These are phyloP conservation scores for Cistogaster globosa DNA, from an alignment of 2,888 invertebrate species.

Conservation along the genomic window DNA sequence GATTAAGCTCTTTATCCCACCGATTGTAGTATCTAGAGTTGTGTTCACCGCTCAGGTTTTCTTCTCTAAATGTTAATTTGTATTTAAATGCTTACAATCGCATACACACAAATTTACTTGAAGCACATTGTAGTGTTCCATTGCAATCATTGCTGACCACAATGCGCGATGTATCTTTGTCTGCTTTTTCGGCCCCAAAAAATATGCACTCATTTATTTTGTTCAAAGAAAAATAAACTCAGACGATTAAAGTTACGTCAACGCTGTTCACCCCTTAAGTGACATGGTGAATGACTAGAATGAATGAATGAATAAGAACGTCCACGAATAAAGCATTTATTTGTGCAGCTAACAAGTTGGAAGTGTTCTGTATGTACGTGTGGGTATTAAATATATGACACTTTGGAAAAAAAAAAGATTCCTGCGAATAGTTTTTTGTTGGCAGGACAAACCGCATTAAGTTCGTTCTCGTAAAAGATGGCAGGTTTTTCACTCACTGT, in stretches of 20 bases:
- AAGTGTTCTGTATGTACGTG: constrained; percentile 6
- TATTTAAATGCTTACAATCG: too few relatives aligned
- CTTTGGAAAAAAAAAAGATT: too few relatives aligned
- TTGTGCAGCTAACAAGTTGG: constrained; percentile 15
- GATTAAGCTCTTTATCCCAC: too few relatives aligned
- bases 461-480: not conserved
- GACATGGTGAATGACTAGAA: constrained; percentile 65
- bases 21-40: too few relatives aligned
- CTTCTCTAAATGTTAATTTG: too few relatives aligned
- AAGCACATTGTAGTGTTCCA: not conserved
- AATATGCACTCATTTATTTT: constrained; percentile 54
- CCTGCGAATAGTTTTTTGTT: not conserved
- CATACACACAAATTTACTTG: too few relatives aligned
- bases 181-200: constrained; percentile 23
- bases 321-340: constrained; percentile 31
- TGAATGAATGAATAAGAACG: constrained; percentile 38
- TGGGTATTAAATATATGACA: not conserved
- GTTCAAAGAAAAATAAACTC: constrained; percentile 60
- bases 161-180: not conserved
- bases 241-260: constrained; percentile 70
- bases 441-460: not conserved
- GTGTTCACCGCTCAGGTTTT: too few relatives aligned
- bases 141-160: not conserved
- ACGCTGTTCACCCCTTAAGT: constrained; percentile 63
- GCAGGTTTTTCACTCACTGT: not conserved